Base-by-base conservation (phyloP, 2,888 invertebrate genomes). In the Drosophila testacea region DNA sequence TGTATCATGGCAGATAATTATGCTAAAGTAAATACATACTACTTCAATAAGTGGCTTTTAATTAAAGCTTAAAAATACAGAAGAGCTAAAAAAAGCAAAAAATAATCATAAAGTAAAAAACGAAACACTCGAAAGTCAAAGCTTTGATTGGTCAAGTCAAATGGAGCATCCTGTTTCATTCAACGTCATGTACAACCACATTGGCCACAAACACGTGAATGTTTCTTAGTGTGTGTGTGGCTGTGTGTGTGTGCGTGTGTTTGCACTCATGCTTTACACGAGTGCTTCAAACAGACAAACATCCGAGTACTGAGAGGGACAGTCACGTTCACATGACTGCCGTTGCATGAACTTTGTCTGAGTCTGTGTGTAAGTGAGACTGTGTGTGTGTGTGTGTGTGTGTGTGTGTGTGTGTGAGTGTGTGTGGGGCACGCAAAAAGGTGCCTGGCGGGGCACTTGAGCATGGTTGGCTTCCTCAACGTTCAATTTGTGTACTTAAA, bases 401-500 rank as follows among this genome's bases (percentile, higher is more conserved):
- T 27, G 11, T 11, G 5, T n/a, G 2, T 11, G 13, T 51, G 4
- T 9, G n/a, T 51, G 6, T 32, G 16, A 22, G 6, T 41, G 27
- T 16, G 32, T 16, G 41, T n/a, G 38, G n/a, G 38, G 34, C 38
- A 47, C 62, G 38, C 56, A 54, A 47, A 55, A 65, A 50, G 46
- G 63, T 66, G 64, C 62, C 61, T 60, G 80, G 50, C 59, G 47
- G 69, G 59, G 64, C 65, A 70, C 69, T 79, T 62, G 74, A 63
- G 69, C 87, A 66, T 69, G 79, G 79, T 46, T 69, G 70, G 75
- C 87, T 86, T 81, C 69, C 84, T 77, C 84, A 47, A 61, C 89
- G 83, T 83, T 89, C 89, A 83, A 83, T 83, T 83, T 83, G 89
- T 81, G 83, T 87, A 87, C 83, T 89, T 83, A 89, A 83, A 83